Conservation (phyloP, 1,140 invertebrate species). For the Achroia grisella region DNA sequence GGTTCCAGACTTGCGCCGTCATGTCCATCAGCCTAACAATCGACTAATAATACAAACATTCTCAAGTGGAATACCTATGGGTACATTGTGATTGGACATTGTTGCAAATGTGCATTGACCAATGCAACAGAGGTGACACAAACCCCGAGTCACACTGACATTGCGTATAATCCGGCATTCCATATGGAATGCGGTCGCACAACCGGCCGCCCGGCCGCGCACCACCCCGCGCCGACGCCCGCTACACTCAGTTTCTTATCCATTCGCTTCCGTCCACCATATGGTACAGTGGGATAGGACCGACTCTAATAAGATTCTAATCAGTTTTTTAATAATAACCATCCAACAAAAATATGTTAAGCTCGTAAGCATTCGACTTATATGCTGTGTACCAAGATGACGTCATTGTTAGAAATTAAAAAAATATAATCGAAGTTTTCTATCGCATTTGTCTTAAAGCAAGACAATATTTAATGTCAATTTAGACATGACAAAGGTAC, state of each 20-base stretch:
- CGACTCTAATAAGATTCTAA: constrained; percentile 48
- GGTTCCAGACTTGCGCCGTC: constrained; percentile 37
- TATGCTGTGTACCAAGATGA: constrained; percentile 6
- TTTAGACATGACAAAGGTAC: background rate
- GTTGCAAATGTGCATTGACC: constrained; percentile 52
- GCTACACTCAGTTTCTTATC: constrained; percentile 62
- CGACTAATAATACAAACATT: constrained; percentile 22
- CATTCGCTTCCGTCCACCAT: constrained; percentile 57
- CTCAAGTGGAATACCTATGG: background rate
- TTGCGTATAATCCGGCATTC: constrained; percentile 67
- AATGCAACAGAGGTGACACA: constrained; percentile 29
- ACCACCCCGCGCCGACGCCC: constrained; percentile 55
- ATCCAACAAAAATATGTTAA: background rate
- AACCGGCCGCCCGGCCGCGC: constrained; percentile 63
- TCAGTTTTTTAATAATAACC: constrained; percentile 6
- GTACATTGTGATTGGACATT: constrained; percentile 10
- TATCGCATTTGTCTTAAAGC: background rate
- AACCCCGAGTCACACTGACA: constrained; percentile 60
- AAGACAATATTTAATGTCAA: background rate
- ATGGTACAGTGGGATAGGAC: constrained; percentile 58
- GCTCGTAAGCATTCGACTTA: too few relatives aligned
- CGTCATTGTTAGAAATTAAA: constrained; percentile 14
- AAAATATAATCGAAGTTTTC: constrained; percentile 3
- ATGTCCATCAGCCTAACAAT: constrained; percentile 35
- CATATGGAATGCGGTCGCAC: constrained; percentile 69